Percentiles rank a stretch among this genome's conserved stretches.
Evolutionary conservation across 2,888 invertebrate genomes (phyloP).

Genomic region (Ditylenchus weischeri): DNA sequence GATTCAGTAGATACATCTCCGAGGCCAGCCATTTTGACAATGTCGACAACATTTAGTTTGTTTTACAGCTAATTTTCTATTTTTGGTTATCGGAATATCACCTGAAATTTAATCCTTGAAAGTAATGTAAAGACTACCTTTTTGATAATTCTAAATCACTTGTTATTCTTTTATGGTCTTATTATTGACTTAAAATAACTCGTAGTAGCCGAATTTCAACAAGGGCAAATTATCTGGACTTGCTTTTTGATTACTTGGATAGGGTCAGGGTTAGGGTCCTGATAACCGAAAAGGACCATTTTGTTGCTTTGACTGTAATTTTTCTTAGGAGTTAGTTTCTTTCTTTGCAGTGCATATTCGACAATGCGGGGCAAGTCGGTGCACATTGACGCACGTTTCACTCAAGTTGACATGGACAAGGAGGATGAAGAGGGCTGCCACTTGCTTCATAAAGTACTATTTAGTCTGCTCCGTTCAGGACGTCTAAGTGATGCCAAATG

Average conservation of each 20-base stretch:
- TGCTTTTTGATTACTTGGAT: no score
- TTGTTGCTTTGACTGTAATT: not conserved
- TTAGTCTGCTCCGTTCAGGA: conserved; percentile 27
- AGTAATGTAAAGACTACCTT: no score
- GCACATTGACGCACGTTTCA: conserved; percentile 29
- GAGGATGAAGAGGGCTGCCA: conserved; percentile 26
- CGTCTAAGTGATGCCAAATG: conserved; percentile 22
- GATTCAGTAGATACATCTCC: conserved; percentile 19
- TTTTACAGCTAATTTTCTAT: conserved; percentile 3
- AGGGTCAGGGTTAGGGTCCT: no score
- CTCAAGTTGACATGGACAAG: conserved; percentile 6
- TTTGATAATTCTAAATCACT: no score
- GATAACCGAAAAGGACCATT: no score
- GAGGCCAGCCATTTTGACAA: conserved; percentile 13
- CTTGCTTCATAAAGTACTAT: conserved; percentile 20
- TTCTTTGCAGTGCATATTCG: conserved; percentile 23
- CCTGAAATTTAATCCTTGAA: no score
- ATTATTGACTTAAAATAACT: no score
- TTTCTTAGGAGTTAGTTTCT: no score
- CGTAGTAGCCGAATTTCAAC: no score
- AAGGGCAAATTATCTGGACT: no score
- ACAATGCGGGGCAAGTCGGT: conserved; percentile 17
- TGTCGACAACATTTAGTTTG: conserved; percentile 28
- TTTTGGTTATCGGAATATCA: no score
- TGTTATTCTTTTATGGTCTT: no score